phyloP scores from a whole-genome alignment of 1,140 invertebrate species.

The Papilio dardanus region DNA sequence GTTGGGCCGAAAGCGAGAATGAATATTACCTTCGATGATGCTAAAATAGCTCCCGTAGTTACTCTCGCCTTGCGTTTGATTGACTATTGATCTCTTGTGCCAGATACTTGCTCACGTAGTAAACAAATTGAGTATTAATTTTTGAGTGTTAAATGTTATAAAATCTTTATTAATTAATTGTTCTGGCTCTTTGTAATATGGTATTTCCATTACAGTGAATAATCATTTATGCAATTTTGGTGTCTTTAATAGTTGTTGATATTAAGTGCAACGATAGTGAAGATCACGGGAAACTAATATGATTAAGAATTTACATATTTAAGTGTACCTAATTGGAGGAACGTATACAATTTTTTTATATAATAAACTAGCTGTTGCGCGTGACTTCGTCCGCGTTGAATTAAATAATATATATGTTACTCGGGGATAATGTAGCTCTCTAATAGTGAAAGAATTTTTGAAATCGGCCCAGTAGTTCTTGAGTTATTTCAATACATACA shows the following conservation, averaged over 20 bases:
- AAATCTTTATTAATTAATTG: background rate
- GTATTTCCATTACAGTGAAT: background rate
- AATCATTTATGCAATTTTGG: background rate
- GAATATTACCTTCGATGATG: constrained; percentile 79
- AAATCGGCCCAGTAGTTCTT: no score
- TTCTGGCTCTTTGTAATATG: background rate
- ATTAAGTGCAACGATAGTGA: background rate
- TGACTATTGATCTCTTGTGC: constrained; percentile 81
- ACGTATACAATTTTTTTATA: no score
- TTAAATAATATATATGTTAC: no score
- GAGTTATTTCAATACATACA: no score
- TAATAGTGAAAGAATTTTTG: no score
- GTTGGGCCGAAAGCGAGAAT: constrained; percentile 78
- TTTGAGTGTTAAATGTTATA: constrained; percentile 34
- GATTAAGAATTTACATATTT: no score
- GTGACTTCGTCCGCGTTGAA: no score
- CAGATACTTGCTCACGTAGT: constrained; percentile 74
- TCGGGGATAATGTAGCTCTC: no score
- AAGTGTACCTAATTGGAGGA: no score
- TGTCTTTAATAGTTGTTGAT: background rate
- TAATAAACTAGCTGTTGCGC: no score
- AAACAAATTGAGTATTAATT: constrained; percentile 57
- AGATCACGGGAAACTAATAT: background rate
- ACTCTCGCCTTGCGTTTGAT: constrained; percentile 81
- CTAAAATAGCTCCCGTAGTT: constrained; percentile 79